Conservation (phyloP, 1,140 invertebrate species). For the Drosophila fuyamai region DNA sequence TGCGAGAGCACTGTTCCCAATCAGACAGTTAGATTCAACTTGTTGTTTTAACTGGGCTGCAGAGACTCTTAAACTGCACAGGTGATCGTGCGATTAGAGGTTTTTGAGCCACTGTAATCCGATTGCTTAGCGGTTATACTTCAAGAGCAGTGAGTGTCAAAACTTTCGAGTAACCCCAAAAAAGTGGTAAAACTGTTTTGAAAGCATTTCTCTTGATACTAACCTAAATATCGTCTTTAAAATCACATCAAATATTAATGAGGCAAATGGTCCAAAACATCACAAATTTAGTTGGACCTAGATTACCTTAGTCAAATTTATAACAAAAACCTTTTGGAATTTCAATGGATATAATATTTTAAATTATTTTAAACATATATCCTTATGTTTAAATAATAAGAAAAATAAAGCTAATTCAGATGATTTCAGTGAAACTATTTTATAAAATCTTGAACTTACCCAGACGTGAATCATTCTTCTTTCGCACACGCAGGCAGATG, state of each 20-base stretch:
- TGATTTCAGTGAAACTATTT: neutral
- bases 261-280: too few species aligned
- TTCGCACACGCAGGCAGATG: constrained; percentile 96
- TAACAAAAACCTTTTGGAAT: too few species aligned
- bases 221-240: too few species aligned
- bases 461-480: constrained; percentile 92
- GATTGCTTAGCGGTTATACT: neutral
- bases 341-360: too few species aligned
- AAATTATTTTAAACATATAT: too few species aligned
- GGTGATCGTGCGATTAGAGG: constrained; percentile 5
- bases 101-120: constrained; percentile 7
- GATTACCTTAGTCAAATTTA: too few species aligned
- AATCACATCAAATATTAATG: too few species aligned
- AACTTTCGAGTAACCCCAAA: neutral
- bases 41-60: constrained; percentile 18
- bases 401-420: too few species aligned
- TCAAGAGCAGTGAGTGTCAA: neutral
- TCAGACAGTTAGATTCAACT: constrained; percentile 12
- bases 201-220: neutral
- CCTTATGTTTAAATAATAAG: too few species aligned
- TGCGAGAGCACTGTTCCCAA: constrained; percentile 21
- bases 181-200: neutral
- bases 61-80: constrained; percentile 16
- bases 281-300: too few species aligned
- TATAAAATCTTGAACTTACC: constrained; percentile 88